Base-by-base conservation (phyloP, 2,797 vertebrate genomes). In the Pipistrellus pipistrellus region DNA sequence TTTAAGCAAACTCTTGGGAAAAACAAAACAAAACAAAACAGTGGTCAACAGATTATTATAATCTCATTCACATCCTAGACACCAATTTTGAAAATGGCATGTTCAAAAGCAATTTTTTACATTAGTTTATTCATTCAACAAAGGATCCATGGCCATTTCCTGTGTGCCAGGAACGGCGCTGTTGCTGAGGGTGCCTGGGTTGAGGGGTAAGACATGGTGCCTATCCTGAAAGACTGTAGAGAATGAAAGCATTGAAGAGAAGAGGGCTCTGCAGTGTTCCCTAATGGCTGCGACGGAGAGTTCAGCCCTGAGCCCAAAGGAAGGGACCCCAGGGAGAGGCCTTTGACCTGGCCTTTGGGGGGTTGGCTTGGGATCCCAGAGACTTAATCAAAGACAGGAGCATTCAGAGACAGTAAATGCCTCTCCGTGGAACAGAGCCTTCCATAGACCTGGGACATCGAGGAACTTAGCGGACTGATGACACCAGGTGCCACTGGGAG, bases 31-130 rank as follows among this genome's bases (percentile, higher is more conserved):
- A 53, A 41, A 57, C 23, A 4, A 30, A 30, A 90, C 69, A 51
- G 25, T 75, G 8, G 57, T 66, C 72, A 72, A 13, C 80, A 91
- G 48, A 76, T 66, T 81, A 32, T 82, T 4, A 30, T 85, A 30
- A 57, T 77, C 71, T 57, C 69, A 64, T 88, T 78, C 27, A 48
- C 9, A 44, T 93, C 21, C 68, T 53, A 86, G 44, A 46, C 10
- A 76, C 53, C 64, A 35, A 4, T 84, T 93, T 51, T 64, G 66
- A 85, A 89, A 82, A 81, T 46, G 78, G 69, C 64, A 76, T 20
- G 8, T 46, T 41, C 41, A 87, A 90, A 85, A 73, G n/a, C 46
- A 69, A 3, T 48, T 20, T 84, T 94, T 90, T 73, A 68, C 59
- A 13, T 77, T 88, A 64, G 17, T 90, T 53, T 85, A 21, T 48